phyloP scores from a whole-genome alignment of 2,797 vertebrate genomes.

The Orestias chungarensis region DNA sequence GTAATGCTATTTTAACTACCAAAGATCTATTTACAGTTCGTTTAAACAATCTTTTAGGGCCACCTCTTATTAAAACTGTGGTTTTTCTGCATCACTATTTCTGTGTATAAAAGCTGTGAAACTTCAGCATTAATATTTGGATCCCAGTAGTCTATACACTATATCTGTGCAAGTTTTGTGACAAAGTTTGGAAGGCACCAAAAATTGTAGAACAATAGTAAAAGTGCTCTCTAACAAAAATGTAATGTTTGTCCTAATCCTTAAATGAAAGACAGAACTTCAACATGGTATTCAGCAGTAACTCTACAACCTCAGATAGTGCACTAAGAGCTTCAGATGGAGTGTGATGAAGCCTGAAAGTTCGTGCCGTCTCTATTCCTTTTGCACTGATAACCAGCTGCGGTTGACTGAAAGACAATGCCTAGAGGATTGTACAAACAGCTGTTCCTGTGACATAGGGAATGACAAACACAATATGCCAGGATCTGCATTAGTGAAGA shows the following conservation, averaged over 20 bases:
- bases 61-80: constrained; percentile 10
- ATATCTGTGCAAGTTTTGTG: not conserved
- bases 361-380: constrained; percentile 18
- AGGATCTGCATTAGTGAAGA: constrained; percentile 51
- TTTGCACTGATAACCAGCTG: constrained; percentile 62
- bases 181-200: not conserved
- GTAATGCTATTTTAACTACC: not conserved
- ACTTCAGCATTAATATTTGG: not conserved
- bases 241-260: constrained; percentile 4
- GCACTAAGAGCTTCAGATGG: constrained; percentile 16
- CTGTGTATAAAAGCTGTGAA: not conserved
- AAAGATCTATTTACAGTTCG: not conserved
- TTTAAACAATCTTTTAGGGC: constrained; percentile 3
- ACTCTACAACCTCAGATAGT: constrained; percentile 16
- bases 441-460: constrained; percentile 68
- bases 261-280: constrained; percentile 13
- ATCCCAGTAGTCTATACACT: not conserved
- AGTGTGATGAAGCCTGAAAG: constrained; percentile 40
- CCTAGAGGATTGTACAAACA: constrained; percentile 54
- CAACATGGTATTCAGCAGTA: constrained; percentile 1
- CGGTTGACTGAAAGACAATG: constrained; percentile 51
- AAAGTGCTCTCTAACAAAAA: constrained; percentile 4
- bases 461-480: constrained; percentile 62
- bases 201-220: not conserved
- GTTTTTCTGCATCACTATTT: not conserved